Percentiles rank a stretch among this genome's conserved stretches.
Evolutionary conservation across 2,888 invertebrate species (phyloP).

Genomic region (Drosophila paucipuncta): DNA sequence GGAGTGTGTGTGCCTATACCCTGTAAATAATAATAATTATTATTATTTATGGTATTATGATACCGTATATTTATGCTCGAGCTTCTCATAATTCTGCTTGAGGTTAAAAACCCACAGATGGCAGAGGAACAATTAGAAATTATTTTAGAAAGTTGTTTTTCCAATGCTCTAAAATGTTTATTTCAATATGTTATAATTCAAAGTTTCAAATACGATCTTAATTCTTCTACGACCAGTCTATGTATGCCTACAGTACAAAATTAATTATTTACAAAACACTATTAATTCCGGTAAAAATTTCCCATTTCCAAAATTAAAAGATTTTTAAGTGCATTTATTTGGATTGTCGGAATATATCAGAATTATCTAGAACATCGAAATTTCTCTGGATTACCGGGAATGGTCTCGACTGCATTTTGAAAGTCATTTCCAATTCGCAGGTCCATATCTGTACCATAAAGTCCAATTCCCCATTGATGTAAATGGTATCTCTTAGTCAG

Average conservation of each 20-base stretch:
- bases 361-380: background rate
- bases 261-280: background rate
- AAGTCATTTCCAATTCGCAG: background rate
- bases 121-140: background rate
- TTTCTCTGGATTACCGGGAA: background rate
- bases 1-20: constrained; percentile 9
- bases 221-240: background rate
- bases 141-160: background rate
- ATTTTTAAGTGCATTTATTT: background rate
- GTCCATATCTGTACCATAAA: background rate
- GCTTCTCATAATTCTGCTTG: background rate
- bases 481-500: background rate
- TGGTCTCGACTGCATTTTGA: background rate
- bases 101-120: background rate
- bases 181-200: background rate
- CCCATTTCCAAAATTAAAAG: background rate
- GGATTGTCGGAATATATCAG: background rate
- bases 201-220: background rate
- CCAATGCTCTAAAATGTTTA: background rate
- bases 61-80: background rate
- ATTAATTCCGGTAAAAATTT: too few relatives aligned
- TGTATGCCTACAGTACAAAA: background rate
- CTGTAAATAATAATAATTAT: background rate
- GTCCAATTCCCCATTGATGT: background rate
- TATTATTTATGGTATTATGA: background rate